Base-by-base conservation (phyloP, 2,113 vertebrate genomes). In the Sigmodon hispidus region DNA sequence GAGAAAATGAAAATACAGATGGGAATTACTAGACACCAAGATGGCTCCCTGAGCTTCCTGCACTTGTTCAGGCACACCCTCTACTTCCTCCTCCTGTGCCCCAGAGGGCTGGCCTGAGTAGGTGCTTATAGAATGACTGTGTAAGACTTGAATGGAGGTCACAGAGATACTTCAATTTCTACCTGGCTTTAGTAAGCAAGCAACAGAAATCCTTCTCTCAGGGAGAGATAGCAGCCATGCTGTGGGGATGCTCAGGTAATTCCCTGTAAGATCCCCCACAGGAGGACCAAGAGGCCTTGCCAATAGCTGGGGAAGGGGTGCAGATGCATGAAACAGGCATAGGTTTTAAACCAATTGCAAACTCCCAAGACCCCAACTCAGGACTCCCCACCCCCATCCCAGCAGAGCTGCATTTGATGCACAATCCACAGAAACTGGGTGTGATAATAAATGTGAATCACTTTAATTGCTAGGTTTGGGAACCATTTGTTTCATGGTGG, bases 381-480 rank as follows among this genome's bases (percentile, higher is more conserved):
- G 57, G 73, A 12, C 70, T 65, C 43, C 34, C 61, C 45, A 50
- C 12, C 45, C 84, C 43, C 48, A 24, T n/a, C 55, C 45, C 43
- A 7, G 22, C 15, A 10, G 26, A 48, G 31, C 8, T 24, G 29
- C 55, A 77, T 52, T 55, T 22, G 65, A 87, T 13, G 3, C 55
- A 4, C 6, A 31, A 11, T 7, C 36, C 40, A 4, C 36, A 61
- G 76, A 59, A 43, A 89, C n/a, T 5, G 65, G 0, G 86, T 8
- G 59, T 3, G 34, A 92, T 65, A 77, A 93, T 36, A 70, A 65
- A 52, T 65, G 76, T 55, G 57, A 3, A 12, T 29, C 45, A 4
- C 43, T 76, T 69, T 85, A 90, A 94, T 80, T 70, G 86, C 90
- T 17, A 55, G 87, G 87, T 85, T 89, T 55, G 70, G 90, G 65